These are phyloP conservation scores for Heliornis fulica DNA, from an alignment of 2,113 vertebrate species.

Conservation along the genomic window DNA sequence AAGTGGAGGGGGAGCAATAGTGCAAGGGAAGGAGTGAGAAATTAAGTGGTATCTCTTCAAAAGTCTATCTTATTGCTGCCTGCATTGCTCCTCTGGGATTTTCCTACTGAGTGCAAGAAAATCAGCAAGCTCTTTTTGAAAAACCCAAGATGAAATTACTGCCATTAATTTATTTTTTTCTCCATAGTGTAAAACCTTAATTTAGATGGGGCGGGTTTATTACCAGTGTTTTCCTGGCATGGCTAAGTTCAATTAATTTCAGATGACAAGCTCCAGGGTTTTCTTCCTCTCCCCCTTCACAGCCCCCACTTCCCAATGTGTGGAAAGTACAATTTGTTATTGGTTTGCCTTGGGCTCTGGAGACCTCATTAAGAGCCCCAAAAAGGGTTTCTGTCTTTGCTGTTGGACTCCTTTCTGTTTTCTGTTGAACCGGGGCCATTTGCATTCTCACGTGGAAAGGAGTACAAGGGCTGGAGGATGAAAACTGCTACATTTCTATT, in stretches of 20 bases:
- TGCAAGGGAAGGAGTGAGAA: constrained; percentile 68
- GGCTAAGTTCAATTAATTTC: constrained; percentile 77
- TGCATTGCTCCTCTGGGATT: constrained; percentile 75
- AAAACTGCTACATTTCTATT: constrained; percentile 19
- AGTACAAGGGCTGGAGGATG: not conserved
- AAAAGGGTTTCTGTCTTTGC: constrained; percentile 62
- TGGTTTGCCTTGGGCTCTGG: constrained; percentile 76
- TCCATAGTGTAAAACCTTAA: constrained; percentile 69
- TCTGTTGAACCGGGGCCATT: constrained; percentile 58
- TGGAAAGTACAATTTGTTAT: constrained; percentile 73
- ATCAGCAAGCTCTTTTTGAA: constrained; percentile 75
- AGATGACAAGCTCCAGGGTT: constrained; percentile 68
- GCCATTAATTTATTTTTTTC: constrained; percentile 69
- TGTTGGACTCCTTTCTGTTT: constrained; percentile 64
- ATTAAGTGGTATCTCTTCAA: constrained; percentile 77
- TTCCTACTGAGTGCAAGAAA: constrained; percentile 72
- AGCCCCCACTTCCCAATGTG: constrained; percentile 9
- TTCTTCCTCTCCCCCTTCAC: not conserved
- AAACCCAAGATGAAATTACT: constrained; percentile 77
- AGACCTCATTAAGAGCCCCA: constrained; percentile 77
- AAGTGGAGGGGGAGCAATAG: constrained; percentile 53
- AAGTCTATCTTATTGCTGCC: constrained; percentile 75
- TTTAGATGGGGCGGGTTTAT: constrained; percentile 77
- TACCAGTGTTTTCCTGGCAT: constrained; percentile 70
- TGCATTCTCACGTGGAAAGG: constrained; percentile 63